These are phyloP conservation scores for Sphenopsis melanotis DNA, from an alignment of 2,797 vertebrate genomes.

Conservation along the genomic window DNA sequence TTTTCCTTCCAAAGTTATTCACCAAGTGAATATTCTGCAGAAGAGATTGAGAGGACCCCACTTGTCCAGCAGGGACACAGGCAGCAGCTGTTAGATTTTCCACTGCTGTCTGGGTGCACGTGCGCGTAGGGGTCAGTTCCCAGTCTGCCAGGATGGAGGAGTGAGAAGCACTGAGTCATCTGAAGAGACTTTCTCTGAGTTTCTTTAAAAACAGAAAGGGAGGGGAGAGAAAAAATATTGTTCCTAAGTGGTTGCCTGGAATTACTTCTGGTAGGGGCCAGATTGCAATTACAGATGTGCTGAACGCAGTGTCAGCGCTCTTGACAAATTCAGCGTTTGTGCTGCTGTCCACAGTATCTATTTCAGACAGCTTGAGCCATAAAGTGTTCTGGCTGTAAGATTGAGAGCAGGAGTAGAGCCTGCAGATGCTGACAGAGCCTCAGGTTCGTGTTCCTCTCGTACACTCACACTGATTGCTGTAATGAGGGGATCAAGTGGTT, in stretches of 20 bases:
- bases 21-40: background rate
- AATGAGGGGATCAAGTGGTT: background rate
- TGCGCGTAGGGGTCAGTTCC: background rate
- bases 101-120: fast-evolving
- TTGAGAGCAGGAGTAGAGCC: background rate
- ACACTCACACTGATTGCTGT: background rate
- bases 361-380: conserved; percentile 31
- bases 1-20: background rate
- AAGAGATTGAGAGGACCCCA: background rate
- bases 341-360: conserved; percentile 39
- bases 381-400: conserved; percentile 3
- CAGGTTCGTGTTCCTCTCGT: background rate
- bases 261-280: conserved; percentile 42
- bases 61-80: background rate
- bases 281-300: conserved; percentile 66
- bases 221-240: background rate
- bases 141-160: background rate
- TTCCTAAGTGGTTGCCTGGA: conserved; percentile 30
- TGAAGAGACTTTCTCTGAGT: background rate
- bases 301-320: conserved; percentile 9
- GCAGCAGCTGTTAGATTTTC: background rate
- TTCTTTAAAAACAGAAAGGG: background rate
- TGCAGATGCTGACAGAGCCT: background rate
- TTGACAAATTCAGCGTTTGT: conserved; percentile 39
- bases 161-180: background rate